These are phyloP conservation scores for Aurelia sp. DNA, from an alignment of 30 jellyfish, hydroid and myxozoan species.

Conservation along the genomic window DNA sequence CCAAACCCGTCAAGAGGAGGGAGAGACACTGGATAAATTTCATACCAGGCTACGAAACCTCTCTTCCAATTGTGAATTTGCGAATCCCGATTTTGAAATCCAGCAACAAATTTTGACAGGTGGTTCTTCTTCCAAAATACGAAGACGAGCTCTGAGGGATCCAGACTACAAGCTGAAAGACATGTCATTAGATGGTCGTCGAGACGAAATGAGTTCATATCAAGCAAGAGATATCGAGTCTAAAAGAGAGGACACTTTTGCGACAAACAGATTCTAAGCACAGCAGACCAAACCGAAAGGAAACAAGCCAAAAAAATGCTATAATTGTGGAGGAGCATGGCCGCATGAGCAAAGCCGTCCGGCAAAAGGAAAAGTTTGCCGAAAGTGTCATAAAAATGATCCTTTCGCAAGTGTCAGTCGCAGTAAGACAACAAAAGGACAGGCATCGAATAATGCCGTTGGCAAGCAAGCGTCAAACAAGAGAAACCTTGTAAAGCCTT, in stretches of 20 bases:
- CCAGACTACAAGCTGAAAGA: too few species aligned
- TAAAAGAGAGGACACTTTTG: too few species aligned
- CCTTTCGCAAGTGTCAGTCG: slow-evolving; percentile 43
- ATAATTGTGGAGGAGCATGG: background rate
- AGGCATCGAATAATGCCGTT: background rate
- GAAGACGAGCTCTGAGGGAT: background rate
- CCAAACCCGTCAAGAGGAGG: too few species aligned
- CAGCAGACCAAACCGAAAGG: background rate
- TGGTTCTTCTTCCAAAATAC: background rate
- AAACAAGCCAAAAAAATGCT: background rate
- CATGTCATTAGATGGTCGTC: too few species aligned
- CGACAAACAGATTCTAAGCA: background rate
- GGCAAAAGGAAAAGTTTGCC: background rate
- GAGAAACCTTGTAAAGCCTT: background rate
- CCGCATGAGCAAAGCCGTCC: too few species aligned
- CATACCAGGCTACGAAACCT: background rate
- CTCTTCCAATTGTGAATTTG: background rate
- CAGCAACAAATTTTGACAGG: too few species aligned
- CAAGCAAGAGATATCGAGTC: background rate
- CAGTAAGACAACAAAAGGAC: background rate
- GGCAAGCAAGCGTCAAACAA: background rate
- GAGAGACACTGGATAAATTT: too few species aligned
- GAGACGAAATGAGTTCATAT: background rate
- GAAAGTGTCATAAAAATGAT: slow-evolving; percentile 11
- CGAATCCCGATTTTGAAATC: background rate